Evolutionary conservation across 2,797 vertebrate genomes (phyloP).

Genomic region (Amazona finschi): DNA sequence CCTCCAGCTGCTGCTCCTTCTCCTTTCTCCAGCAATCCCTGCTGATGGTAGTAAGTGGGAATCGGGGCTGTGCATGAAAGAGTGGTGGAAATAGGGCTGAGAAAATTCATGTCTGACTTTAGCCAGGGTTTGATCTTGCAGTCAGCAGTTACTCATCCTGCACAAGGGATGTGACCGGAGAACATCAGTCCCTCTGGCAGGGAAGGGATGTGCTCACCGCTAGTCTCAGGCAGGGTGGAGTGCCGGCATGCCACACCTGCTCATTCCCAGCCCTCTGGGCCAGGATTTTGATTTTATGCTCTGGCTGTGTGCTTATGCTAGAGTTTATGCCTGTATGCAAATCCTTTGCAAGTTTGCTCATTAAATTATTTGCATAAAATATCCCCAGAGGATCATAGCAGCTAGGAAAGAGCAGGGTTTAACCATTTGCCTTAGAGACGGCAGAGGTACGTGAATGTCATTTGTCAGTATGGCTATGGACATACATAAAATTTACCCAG

Average conservation of each 20-base stretch:
- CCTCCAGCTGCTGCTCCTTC: neutral
- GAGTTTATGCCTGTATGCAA: constrained; percentile 15
- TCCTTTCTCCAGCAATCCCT: neutral
- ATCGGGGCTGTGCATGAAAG: neutral
- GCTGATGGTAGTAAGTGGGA: neutral
- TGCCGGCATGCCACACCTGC: neutral
- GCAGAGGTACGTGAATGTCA: neutral
- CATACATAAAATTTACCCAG: neutral
- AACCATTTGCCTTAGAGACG: neutral
- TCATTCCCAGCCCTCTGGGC: neutral
- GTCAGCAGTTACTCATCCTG: neutral
- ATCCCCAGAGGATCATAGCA: neutral
- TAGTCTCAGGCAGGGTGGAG: constrained; percentile 3
- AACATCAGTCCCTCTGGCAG: neutral
- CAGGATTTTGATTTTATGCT: neutral
- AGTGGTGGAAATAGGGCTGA: neutral
- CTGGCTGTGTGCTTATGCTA: neutral
- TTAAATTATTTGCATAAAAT: constrained; percentile 6
- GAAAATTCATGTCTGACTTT: neutral
- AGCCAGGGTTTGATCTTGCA: neutral
- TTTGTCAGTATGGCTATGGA: neutral
- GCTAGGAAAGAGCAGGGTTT: neutral
- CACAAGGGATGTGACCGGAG: neutral
- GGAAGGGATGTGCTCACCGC: neutral
- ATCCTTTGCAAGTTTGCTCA: neutral